A percentile compares a stretch with the other conserved stretches of the same genome.
These are phyloP conservation scores for Spilosoma lubricipeda DNA, from an alignment of 2,888 invertebrate genomes.

Conservation along the genomic window DNA sequence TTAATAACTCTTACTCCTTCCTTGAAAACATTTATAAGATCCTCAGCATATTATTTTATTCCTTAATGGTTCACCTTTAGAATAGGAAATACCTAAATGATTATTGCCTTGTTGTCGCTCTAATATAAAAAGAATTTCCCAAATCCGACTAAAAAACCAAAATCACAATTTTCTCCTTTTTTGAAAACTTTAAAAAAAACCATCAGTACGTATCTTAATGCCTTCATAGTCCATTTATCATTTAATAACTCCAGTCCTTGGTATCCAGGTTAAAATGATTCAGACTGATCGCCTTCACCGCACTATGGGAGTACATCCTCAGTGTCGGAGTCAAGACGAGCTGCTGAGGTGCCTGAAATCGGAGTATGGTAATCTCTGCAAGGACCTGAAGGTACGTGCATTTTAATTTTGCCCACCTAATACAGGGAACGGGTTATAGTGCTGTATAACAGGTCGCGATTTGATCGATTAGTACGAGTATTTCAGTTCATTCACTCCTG, in stretches of 20 bases:
- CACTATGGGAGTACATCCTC: constrained; percentile 75
- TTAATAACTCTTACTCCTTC: too few relatives aligned
- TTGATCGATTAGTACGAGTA: background rate
- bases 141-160: background rate
- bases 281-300: constrained; percentile 71
- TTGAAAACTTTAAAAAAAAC: background rate
- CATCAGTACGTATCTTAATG: background rate
- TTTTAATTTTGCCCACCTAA: background rate
- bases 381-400: constrained; percentile 68
- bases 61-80: too few relatives aligned
- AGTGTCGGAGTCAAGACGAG: constrained; percentile 71
- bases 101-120: too few relatives aligned
- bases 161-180: background rate
- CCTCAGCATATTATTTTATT: too few relatives aligned
- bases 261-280: constrained; percentile 70
- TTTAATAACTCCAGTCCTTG: background rate
- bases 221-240: background rate
- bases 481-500: too few relatives aligned
- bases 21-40: too few relatives aligned
- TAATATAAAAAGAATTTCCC: too few relatives aligned
- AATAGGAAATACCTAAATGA: too few relatives aligned
- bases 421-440: background rate
- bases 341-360: constrained; percentile 68
- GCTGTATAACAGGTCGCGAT: background rate
- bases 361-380: constrained; percentile 67